These are phyloP conservation scores for Drosophila cognata DNA, from an alignment of 2,888 invertebrate genomes.

Conservation along the genomic window DNA sequence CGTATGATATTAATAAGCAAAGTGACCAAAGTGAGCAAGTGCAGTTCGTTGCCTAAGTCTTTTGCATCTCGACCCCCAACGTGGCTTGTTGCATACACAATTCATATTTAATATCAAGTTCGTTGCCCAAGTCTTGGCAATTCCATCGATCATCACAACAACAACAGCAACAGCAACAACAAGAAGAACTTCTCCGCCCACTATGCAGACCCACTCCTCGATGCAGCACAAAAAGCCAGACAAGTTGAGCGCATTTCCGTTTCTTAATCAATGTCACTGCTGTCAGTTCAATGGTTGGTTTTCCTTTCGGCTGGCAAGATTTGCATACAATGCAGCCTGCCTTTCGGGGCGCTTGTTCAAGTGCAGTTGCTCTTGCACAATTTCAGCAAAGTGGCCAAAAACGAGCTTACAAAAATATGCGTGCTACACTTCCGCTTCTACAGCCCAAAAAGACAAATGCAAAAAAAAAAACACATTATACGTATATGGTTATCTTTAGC, in stretches of 20 bases:
- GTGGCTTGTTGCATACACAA: conserved; percentile 29
- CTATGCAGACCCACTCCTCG: neutral
- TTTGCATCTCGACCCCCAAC: conserved; percentile 7
- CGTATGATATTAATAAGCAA: neutral
- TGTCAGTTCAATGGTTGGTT: conserved; percentile 61
- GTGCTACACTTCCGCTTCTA: conserved; percentile 62
- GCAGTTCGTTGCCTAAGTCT: conserved; percentile 47
- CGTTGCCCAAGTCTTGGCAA: conserved; percentile 42
- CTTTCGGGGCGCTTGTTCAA: conserved; percentile 55
- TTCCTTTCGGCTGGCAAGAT: conserved; percentile 58
- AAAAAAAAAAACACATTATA: conserved; percentile 22
- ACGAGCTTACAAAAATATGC: conserved; percentile 16
- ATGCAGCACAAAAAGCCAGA: conserved; percentile 47
- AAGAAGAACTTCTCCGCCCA: neutral
- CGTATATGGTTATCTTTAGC: conserved; percentile 42
- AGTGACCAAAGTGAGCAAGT: neutral
- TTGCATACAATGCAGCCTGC: conserved; percentile 69
- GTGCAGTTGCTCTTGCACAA: conserved; percentile 74
- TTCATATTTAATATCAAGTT: conserved; percentile 46
- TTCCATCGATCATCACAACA: conserved; percentile 38
- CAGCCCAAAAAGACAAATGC: neutral
- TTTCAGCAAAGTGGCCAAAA: conserved; percentile 38
- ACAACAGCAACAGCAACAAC: neutral
- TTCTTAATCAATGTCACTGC: conserved; percentile 76
- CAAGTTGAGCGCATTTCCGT: conserved; percentile 75